Evolutionary conservation across 2,113 vertebrate genomes (phyloP).

Genomic region (Ibidorhyncha struthersii): DNA sequence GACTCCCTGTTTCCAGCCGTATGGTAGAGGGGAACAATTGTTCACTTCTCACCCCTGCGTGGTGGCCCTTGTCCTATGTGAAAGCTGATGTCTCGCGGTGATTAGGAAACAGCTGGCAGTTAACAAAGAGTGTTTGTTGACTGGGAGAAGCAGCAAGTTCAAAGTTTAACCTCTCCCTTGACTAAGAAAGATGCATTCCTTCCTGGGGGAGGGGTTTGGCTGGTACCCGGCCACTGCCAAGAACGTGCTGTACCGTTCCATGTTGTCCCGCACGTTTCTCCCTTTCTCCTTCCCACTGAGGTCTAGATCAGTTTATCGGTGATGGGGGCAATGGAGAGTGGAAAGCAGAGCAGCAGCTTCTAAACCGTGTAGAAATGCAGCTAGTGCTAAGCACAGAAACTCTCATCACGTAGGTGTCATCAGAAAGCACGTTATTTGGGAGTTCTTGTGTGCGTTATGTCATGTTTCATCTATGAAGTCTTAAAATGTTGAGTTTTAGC

Average conservation of each 20-base stretch:
- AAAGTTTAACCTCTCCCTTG: not conserved
- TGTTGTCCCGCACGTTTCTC: accelerated
- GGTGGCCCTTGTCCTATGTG: not conserved
- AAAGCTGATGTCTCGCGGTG: not conserved
- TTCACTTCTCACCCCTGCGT: not conserved
- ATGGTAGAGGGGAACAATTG: not conserved
- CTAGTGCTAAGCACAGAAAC: not conserved
- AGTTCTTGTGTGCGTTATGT: accelerated
- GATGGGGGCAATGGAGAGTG: not conserved
- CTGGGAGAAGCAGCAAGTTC: not conserved
- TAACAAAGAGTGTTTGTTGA: not conserved
- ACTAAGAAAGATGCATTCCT: not conserved
- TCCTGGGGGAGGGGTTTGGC: not conserved
- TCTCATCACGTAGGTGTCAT: not conserved
- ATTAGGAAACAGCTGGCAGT: not conserved
- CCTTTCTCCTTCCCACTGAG: not conserved
- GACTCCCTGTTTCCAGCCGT: accelerated
- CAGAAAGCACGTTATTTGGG: not conserved
- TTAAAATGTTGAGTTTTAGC: not conserved
- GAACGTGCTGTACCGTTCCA: not conserved
- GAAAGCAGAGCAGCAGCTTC: not conserved
- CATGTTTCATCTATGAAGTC: not conserved
- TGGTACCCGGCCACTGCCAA: not conserved
- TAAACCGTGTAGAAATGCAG: not conserved
- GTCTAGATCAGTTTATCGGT: not conserved